These are phyloP conservation scores for Apostichopus leukothele DNA, from an alignment of 53 echinoderm and acorn worm genomes.

Conservation along the genomic window DNA sequence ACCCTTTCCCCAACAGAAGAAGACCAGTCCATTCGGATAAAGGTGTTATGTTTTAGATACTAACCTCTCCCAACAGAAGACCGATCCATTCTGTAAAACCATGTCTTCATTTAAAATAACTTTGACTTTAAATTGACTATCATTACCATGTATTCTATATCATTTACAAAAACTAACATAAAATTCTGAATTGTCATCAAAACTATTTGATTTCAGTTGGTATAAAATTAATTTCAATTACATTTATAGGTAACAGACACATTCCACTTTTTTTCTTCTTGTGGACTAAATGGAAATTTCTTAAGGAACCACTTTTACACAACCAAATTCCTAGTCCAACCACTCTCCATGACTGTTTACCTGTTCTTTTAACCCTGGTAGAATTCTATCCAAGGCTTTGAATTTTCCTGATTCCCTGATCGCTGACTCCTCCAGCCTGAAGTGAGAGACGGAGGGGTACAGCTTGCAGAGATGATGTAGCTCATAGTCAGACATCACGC, in stretches of 20 bases:
- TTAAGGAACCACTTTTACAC: no score
- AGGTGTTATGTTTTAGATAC: not conserved
- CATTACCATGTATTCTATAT: no score
- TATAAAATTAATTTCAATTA: no score
- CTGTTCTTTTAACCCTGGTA: conserved; percentile 76
- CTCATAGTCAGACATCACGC: conserved; percentile 94
- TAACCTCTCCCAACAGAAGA: conserved; percentile 84
- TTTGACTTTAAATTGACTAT: no score
- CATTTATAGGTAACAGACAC: no score
- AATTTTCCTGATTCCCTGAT: conserved; percentile 85
- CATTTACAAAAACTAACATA: no score
- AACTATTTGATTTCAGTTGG: no score
- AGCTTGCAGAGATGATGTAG: conserved; percentile 76
- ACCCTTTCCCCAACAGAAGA: conserved; percentile 90
- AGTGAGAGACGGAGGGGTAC: conserved; percentile 55
- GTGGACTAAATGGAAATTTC: no score
- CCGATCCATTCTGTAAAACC: conserved; percentile 80
- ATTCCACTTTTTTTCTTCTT: no score
- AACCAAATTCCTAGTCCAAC: no score
- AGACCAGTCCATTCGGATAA: conserved; percentile 63
- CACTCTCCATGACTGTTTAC: conserved; percentile 24
- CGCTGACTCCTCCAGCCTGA: conserved; percentile 60
- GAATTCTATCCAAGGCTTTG: conserved; percentile 66
- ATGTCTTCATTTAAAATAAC: conserved; percentile 45
- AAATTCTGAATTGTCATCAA: no score